A percentile compares a stretch with the other conserved stretches of the same genome.
phyloP scores from a whole-genome alignment of 2,797 vertebrate genomes.

The Taenioides sp. region DNA sequence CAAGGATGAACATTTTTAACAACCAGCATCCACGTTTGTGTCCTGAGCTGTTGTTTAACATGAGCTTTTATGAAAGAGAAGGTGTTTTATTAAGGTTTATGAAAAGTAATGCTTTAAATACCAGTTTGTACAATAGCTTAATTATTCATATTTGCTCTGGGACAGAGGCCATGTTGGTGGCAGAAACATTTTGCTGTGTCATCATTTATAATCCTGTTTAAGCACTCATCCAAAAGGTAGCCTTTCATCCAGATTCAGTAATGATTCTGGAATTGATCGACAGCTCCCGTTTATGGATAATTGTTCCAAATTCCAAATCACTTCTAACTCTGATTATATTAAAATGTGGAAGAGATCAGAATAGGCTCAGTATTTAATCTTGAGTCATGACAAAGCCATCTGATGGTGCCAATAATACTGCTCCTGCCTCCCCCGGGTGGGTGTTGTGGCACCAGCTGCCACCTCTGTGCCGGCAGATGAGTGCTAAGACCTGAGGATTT shows the following conservation, averaged over 20 bases:
- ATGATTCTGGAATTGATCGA: not conserved
- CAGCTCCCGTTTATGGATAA: not conserved
- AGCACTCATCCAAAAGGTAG: not conserved
- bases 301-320: not conserved
- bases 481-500: slow-evolving; percentile 29
- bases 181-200: not conserved
- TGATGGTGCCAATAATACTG: slow-evolving; percentile 24
- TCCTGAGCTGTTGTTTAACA: too few species aligned
- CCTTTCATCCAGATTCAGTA: not conserved
- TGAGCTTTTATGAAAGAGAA: too few species aligned
- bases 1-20: too few species aligned
- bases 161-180: too few species aligned
- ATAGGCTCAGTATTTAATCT: slow-evolving; percentile 4
- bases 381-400: slow-evolving; percentile 20
- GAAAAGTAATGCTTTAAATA: not conserved
- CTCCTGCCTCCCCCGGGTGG: slow-evolving; percentile 28
- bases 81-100: not conserved
- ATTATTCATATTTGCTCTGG: not conserved
- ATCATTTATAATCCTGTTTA: not conserved
- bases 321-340: not conserved
- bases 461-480: slow-evolving; percentile 37
- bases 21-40: too few species aligned
- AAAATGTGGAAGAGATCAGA: not conserved
- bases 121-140: not conserved
- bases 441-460: slow-evolving; percentile 38